Percentiles rank a stretch among this genome's conserved stretches.
These are phyloP conservation scores for Bettongia penicillata DNA, from an alignment of 2,113 vertebrate species.

Conservation along the genomic window DNA sequence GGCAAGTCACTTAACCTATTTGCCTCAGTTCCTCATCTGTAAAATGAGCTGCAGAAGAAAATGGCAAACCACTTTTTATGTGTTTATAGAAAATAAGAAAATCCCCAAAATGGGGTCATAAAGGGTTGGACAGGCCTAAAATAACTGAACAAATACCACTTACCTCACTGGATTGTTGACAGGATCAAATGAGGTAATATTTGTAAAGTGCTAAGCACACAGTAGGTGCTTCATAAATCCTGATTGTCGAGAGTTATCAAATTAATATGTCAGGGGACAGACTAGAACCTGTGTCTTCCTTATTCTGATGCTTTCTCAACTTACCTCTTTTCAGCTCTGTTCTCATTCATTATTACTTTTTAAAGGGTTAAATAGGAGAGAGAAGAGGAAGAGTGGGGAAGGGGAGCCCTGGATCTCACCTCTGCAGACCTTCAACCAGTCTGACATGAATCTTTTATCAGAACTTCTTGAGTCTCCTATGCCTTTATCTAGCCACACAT, in stretches of 20 bases:
- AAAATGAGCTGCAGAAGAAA: not conserved
- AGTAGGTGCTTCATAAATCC: not conserved
- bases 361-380: not conserved
- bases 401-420: not conserved
- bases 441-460: not conserved
- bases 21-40: not conserved
- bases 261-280: not conserved
- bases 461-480: not conserved
- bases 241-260: not conserved
- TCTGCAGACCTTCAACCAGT: not conserved
- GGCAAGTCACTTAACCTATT: not conserved
- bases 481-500: not conserved
- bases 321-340: not conserved
- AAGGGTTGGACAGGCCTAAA: not conserved
- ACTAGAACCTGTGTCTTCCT: not conserved
- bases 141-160: not conserved
- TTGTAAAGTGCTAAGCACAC: not conserved
- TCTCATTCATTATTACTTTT: not conserved
- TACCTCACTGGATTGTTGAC: not conserved
- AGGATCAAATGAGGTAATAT: not conserved
- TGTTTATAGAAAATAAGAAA: not conserved
- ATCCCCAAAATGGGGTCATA: not conserved
- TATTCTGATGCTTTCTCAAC: not conserved
- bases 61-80: not conserved
- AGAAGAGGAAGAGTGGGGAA: not conserved